Evolutionary conservation across 2,797 vertebrate species (phyloP), one percentile per base, ranked within the genome.

Genomic region (Brachymystax lenok): DNA sequence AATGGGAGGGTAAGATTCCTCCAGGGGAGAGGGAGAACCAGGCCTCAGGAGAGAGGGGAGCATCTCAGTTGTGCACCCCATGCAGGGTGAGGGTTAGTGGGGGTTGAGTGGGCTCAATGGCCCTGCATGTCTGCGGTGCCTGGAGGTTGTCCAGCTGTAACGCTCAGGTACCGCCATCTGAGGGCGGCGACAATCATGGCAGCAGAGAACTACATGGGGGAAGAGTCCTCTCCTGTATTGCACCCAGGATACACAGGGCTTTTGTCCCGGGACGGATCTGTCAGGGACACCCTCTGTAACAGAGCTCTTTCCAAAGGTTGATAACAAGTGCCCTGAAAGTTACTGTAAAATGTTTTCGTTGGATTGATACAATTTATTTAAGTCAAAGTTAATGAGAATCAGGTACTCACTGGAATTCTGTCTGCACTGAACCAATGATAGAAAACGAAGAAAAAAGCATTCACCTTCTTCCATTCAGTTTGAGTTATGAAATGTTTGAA

Each of bases 151-250:
- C 93, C 94, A 0, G 94, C 90, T 7, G 96, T 91, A 4, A 95
- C 89, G 86, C 91, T 97, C 79, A 99, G 95, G 85, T 97, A 99
- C 90, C 98, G 98, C 97, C 97, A 99, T 93, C 97, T 98, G 75
- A 99, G 89, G 1, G 97, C 97, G 0, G 96, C 98, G 56, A 99
- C 80, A 10, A 99, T 93, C 96, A 99, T 97, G 79, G 95, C 95
- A 0, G 96, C 96, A 0, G 98, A 97, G 86, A 99, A 88, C 90
- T 97, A 99, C 84, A 99, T 91, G 24, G 96, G 96, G 0, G 97
- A 97, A 24, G 24, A 24, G 24, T 24, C 87, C 95, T 90, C 66
- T 96, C 91, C 0, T 82, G 90, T 88, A 99, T 95, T 0, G 94
- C 70, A 30, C 92, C 75, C 73, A 99, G 82, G 68, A 96, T 91